These are phyloP conservation scores for Rhizoglyphus robini DNA, from an alignment of 1,140 invertebrate genomes.

Conservation along the genomic window DNA sequence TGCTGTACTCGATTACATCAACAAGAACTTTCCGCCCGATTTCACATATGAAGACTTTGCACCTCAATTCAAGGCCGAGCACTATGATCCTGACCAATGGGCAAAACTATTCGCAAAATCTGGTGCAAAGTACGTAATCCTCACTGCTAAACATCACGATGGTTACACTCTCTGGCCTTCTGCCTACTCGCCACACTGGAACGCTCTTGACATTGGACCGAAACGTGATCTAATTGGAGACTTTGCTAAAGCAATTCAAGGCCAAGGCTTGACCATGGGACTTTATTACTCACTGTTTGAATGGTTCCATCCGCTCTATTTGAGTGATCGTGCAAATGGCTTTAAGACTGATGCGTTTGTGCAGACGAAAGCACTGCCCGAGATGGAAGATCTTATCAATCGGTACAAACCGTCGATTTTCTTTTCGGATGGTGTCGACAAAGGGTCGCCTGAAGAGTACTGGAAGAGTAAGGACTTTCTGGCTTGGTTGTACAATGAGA, in stretches of 20 bases:
- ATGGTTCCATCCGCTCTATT: constrained; percentile 35
- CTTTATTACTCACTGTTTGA: constrained; percentile 36
- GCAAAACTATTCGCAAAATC: constrained; percentile 32
- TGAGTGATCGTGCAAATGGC: constrained; percentile 27
- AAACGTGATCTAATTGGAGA: constrained; percentile 58
- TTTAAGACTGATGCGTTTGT: constrained; percentile 29
- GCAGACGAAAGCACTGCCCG: constrained; percentile 28
- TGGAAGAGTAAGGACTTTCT: constrained; percentile 49
- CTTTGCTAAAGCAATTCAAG: constrained; percentile 34
- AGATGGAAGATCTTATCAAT: constrained; percentile 45
- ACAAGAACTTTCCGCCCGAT: constrained; percentile 33
- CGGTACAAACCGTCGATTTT: constrained; percentile 72
- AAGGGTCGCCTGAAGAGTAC: constrained; percentile 63
- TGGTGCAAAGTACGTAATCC: constrained; percentile 56
- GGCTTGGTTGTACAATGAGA: constrained; percentile 54
- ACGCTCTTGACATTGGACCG: constrained; percentile 69
- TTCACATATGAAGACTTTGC: constrained; percentile 40
- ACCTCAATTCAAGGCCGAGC: constrained; percentile 33
- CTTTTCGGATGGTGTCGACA: constrained; percentile 66
- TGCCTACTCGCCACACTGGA: constrained; percentile 59
- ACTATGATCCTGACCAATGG: constrained; percentile 35
- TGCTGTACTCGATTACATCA: constrained; percentile 31
- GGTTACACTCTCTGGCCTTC: constrained; percentile 17
- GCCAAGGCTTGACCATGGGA: constrained; percentile 34
- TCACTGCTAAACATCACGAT: constrained; percentile 56